Evolutionary conservation across 2,113 vertebrate genomes (phyloP), one percentile per base, ranked within the genome.

Genomic region (Cyprichromis sp.): DNA sequence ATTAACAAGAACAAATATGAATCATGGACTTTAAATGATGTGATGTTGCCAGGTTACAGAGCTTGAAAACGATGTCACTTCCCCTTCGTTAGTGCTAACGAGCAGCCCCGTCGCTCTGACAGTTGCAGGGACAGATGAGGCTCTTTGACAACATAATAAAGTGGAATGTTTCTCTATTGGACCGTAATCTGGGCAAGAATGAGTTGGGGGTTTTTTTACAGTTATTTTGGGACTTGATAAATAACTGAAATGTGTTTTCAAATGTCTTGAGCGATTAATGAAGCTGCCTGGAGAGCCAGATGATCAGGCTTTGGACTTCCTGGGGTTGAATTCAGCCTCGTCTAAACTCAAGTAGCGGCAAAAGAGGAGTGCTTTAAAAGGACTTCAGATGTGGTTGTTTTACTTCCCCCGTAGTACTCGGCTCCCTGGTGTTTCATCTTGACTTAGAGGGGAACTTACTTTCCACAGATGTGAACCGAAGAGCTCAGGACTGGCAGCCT

Each of bases 71-170:
- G 4, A 84, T 89, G 89, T 86, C 50, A 50, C 63, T 79, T 92
- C 90, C 85, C 78, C 86, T 89, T 89, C 61, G 78, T 93, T 88
- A 88, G 73, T 0, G 61, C 88, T 93, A 93, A 95, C 82, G 76
- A 94, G 88, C 84, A 7, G 38, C 71, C 45, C 31, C 19, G 7
- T 63, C 3, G 6, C 24, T 47, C 38, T 10, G 78, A 85, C 80
- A 45, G 78, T 11, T 14, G 79, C 73, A 10, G 17, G 38, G 66
- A 54, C 53, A 76, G 76, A 71, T 10, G 80, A 80, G 61, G 71
- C 81, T n/a, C 50, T 86, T 53, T 88, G 83, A 93, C 90, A 54
- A 81, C 86, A 79, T 63, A 68, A 86, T 85, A 79, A 88, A 85
- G 87, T 45, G 85, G 90, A 85, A 89, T 90, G 80, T 83, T 53